Evolutionary conservation across 1,140 invertebrate genomes (phyloP).

Genomic region (Brachionus sp.): DNA sequence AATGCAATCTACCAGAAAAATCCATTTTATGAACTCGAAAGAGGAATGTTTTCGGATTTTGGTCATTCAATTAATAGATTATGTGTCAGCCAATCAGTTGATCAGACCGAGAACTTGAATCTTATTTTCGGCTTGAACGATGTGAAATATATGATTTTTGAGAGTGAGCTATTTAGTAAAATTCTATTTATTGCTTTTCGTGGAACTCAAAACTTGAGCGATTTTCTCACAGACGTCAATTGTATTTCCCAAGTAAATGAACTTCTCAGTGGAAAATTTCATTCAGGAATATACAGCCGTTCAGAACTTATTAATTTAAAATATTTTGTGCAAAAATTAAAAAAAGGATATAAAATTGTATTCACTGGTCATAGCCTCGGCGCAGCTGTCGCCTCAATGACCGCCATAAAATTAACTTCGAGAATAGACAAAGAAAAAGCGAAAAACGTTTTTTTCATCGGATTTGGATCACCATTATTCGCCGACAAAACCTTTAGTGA

Average conservation of each 20-base stretch:
- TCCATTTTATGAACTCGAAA: not conserved
- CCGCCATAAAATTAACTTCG: not conserved
- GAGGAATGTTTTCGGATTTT: not conserved
- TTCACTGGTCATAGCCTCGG: not conserved
- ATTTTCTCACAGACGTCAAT: slow-evolving; percentile 14
- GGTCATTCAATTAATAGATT: not conserved
- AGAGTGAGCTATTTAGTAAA: not conserved
- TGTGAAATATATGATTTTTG: slow-evolving; percentile 11
- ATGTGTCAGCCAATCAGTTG: not conserved
- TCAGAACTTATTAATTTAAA: not conserved
- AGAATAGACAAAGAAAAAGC: not conserved
- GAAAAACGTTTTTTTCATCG: not conserved
- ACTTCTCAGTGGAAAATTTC: not conserved
- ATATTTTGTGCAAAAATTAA: not conserved
- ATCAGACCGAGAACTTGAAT: not conserved
- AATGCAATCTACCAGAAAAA: not conserved
- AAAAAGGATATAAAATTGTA: not conserved
- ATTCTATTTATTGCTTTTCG: not conserved
- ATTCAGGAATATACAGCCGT: slow-evolving; percentile 30
- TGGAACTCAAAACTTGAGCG: not conserved
- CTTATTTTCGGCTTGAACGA: not conserved
- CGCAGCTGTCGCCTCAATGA: not conserved
- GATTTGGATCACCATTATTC: not conserved
- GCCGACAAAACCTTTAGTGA: not conserved
- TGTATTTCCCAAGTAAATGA: slow-evolving; percentile 14